Evolutionary conservation across 2,797 vertebrate genomes (phyloP), one percentile per base, ranked within the genome.

Genomic region (Poeciliopsis infans): DNA sequence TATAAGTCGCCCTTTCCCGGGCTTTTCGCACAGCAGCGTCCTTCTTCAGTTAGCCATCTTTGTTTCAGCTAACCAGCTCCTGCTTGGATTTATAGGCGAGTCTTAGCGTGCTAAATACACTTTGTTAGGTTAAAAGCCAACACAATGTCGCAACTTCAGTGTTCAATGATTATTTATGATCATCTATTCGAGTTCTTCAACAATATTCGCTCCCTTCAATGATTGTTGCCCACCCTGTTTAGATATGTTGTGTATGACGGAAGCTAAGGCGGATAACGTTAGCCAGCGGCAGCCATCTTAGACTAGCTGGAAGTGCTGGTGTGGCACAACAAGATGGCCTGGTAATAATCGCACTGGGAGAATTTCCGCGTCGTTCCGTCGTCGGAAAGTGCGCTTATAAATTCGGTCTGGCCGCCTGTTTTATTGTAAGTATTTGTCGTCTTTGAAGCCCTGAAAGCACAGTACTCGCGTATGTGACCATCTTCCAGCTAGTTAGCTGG

Each of bases 271-370:
- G 33, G 89, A 85, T 91, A 90, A 84, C 78, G 79, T 83, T 91
- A 93, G 92, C 91, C 68, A 83, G 80, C 78, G 95, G 95, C 96
- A 96, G 96, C 96, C 96, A 96, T 96, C 93, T 96, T 96, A 96
- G 86, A 88, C 92, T 95, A 95, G 91, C 91, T 93, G 94, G 85
- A 90, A 94, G 88, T 93, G 93, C 88, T 92, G 93, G 87, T 91
- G 94, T 92, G 94, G 92, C 93, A 92, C 86, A 84, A 94, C 94
- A 95, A 95, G 94, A 95, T 95, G 95, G 95, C 93, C 92, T 89
- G 92, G 91, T 93, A 91, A 90, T 88, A 79, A 90, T 90, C 88
- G 68, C 84, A 79, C 88, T 83, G 80, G 64, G 82, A 77, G 76
- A 81, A 72, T 91, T 92, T 93, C 91, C 92, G 91, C 83, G 72